phyloP scores from a whole-genome alignment of 2,888 invertebrate genomes.

The Caenorhabditis sp. region DNA sequence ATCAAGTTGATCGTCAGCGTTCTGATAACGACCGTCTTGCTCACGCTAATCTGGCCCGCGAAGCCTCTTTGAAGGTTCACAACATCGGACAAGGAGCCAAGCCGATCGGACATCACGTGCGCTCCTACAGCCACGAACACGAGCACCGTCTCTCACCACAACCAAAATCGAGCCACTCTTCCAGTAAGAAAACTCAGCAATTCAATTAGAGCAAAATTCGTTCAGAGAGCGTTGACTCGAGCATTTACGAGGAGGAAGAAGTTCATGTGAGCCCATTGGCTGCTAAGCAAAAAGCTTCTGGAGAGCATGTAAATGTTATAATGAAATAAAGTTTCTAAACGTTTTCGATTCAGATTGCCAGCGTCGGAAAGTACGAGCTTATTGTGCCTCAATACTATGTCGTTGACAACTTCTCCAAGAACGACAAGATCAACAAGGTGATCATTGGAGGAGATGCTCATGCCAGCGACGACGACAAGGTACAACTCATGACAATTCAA shows the following conservation, averaged over 20 bases:
- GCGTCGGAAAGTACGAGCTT: constrained; percentile 53
- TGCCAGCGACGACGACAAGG: constrained; percentile 71
- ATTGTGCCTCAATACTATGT: constrained; percentile 63
- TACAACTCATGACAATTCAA: not conserved
- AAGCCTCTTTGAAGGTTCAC: constrained; percentile 56
- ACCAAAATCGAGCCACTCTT: constrained; percentile 38
- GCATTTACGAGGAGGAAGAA: constrained; percentile 65
- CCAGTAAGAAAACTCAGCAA: constrained; percentile 15
- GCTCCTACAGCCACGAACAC: constrained; percentile 46
- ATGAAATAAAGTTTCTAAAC: not conserved
- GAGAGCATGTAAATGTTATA: constrained; percentile 53
- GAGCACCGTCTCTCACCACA: constrained; percentile 18
- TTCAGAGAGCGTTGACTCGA: constrained; percentile 57
- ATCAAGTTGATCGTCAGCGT: constrained; percentile 57
- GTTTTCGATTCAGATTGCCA: constrained; percentile 54
- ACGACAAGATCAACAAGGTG: constrained; percentile 66
- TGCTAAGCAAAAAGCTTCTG: constrained; percentile 54
- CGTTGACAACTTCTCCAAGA: constrained; percentile 61
- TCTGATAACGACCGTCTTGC: constrained; percentile 53
- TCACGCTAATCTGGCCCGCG: constrained; percentile 60
- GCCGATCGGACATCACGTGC: constrained; percentile 44
- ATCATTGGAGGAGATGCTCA: constrained; percentile 71
- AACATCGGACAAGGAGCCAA: constrained; percentile 44
- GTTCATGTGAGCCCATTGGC: constrained; percentile 59
- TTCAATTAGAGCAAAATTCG: not conserved